phyloP scores from a whole-genome alignment of 2,113 vertebrate species.

The Hypanus sabinus region DNA sequence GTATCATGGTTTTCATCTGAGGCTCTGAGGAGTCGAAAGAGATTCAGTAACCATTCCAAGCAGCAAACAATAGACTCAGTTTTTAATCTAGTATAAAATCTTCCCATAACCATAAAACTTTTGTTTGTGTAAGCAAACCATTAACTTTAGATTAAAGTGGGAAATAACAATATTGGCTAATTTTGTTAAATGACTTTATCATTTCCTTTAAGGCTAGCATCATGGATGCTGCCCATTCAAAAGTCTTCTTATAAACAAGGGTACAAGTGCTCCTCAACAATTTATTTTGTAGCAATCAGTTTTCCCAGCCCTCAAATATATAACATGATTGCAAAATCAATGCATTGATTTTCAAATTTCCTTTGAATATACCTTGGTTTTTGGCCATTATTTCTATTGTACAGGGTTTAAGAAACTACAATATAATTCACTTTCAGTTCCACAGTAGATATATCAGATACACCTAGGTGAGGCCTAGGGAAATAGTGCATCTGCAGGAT shows the following conservation, averaged over 20 bases:
- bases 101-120: neutral
- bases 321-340: neutral
- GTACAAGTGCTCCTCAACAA: neutral
- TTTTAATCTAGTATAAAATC: neutral
- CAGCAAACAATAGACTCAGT: neutral
- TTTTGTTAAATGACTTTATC: neutral
- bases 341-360: neutral
- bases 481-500: no score
- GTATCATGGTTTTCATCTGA: neutral
- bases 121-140: neutral
- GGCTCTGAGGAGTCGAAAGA: neutral
- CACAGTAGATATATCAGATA: neutral
- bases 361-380: neutral
- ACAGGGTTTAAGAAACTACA: neutral
- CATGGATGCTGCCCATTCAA: neutral
- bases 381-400: neutral
- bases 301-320: neutral
- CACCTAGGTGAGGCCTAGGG: no score
- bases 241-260: neutral
- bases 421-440: neutral
- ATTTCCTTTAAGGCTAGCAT: neutral
- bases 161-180: neutral
- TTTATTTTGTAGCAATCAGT: neutral
- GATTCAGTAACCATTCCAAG: neutral
- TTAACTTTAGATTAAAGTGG: neutral